Conservation (phyloP, 1,140 invertebrate species). For the Cylas formicarius region DNA sequence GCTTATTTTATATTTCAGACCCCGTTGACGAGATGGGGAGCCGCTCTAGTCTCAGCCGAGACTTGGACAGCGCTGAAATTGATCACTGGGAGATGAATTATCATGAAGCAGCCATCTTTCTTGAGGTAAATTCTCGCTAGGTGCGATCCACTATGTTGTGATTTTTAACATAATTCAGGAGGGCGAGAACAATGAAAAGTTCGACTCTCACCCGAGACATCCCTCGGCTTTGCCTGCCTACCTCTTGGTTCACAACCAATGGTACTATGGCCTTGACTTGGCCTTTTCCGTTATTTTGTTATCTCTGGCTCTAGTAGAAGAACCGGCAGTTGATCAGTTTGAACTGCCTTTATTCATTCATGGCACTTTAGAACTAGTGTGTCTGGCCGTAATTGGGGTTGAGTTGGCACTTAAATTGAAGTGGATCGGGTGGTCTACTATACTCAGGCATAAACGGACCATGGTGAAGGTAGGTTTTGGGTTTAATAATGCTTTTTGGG, state of each 20-base stretch:
- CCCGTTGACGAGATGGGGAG: slow-evolving; percentile 42
- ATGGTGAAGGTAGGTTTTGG: slow-evolving; percentile 60
- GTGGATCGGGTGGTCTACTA: slow-evolving; percentile 80
- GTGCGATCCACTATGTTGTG: background rate
- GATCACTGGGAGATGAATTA: slow-evolving; percentile 84
- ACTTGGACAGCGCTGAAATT: slow-evolving; percentile 26
- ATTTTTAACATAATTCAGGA: slow-evolving; percentile 51
- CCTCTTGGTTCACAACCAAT: slow-evolving; percentile 78
- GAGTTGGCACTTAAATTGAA: slow-evolving; percentile 74
- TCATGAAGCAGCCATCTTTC: slow-evolving; percentile 81
- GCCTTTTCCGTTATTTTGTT: slow-evolving; percentile 70
- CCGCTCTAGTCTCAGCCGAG: slow-evolving; percentile 38
- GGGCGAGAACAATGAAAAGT: slow-evolving; percentile 89
- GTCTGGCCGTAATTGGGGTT: slow-evolving; percentile 66
- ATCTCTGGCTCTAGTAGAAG: slow-evolving; percentile 72
- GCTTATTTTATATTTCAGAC: slow-evolving; percentile 15
- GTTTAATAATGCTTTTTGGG: background rate
- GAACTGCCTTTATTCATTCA: slow-evolving; percentile 69
- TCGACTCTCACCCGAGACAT: slow-evolving; percentile 78
- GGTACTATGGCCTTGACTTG: slow-evolving; percentile 81
- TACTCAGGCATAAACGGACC: slow-evolving; percentile 65
- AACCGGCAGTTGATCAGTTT: slow-evolving; percentile 61
- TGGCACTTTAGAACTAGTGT: slow-evolving; percentile 75
- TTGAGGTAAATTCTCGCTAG: slow-evolving; percentile 49
- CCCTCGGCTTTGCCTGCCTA: slow-evolving; percentile 80